These are phyloP conservation scores for Carlito syrichta DNA, from an alignment of 2,113 vertebrate species.

Conservation along the genomic window DNA sequence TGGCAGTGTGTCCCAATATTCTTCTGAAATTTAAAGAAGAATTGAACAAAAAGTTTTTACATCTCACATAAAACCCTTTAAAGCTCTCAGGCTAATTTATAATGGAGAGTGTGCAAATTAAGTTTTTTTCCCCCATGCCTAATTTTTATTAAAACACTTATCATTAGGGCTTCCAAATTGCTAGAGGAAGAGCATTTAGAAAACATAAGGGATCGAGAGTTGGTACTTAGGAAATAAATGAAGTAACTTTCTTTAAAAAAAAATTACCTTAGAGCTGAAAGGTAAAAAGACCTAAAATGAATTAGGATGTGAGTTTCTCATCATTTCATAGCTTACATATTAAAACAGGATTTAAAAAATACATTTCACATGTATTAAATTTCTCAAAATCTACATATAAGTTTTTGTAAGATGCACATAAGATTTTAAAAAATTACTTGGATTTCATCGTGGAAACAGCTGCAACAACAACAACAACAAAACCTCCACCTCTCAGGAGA, in stretches of 20 bases:
- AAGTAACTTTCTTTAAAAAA: neutral
- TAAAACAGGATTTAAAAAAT: neutral
- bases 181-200: neutral
- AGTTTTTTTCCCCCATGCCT: neutral
- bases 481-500: neutral
- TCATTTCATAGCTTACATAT: neutral
- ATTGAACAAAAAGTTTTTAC: neutral
- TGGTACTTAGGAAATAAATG: conserved; percentile 1
- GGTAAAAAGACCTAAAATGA: neutral
- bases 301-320: neutral
- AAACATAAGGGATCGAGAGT: neutral
- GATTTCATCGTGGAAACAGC: neutral
- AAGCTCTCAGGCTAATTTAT: neutral
- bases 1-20: neutral
- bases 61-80: neutral
- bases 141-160: conserved; percentile 28
- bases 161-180: neutral
- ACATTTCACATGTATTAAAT: neutral
- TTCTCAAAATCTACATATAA: neutral
- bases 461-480: neutral
- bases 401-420: neutral
- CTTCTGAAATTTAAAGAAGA: neutral
- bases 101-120: neutral
- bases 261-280: neutral
- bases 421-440: neutral